Evolutionary conservation across 1,140 invertebrate species (phyloP).

Genomic region (Drosophila triauraria): DNA sequence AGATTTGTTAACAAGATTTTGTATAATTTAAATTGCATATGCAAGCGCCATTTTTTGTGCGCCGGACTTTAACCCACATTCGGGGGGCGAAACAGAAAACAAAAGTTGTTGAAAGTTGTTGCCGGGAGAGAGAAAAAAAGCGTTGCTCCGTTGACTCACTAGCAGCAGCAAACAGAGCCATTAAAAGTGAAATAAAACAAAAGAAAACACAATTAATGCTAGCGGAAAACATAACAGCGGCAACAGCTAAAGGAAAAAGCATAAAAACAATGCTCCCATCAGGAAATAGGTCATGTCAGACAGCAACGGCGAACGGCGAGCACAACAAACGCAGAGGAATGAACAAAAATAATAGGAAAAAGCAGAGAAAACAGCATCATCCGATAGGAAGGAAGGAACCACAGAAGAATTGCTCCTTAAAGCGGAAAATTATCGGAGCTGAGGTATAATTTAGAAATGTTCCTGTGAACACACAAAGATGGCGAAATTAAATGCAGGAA

Average conservation of each 20-base stretch:
- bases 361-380: background rate
- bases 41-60: constrained; percentile 17
- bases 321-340: constrained; percentile 37
- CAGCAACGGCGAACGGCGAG: constrained; percentile 28
- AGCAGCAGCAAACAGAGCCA: constrained; percentile 13
- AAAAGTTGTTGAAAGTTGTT: constrained; percentile 36
- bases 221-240: constrained; percentile 24
- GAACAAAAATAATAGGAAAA: constrained; percentile 5
- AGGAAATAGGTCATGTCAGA: constrained; percentile 34
- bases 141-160: constrained; percentile 30
- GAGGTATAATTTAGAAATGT: constrained; percentile 12
- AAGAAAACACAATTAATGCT: constrained; percentile 46
- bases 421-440: constrained; percentile 30
- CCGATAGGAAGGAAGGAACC: constrained; percentile 9
- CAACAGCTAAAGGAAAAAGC: constrained; percentile 10
- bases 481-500: constrained; percentile 36
- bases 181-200: constrained; percentile 46
- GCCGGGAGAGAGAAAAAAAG: background rate
- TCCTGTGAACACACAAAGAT: constrained; percentile 12
- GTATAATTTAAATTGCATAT: constrained; percentile 35
- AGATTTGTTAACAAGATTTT: constrained; percentile 37
- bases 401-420: constrained; percentile 15
- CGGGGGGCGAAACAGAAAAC: constrained; percentile 15
- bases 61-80: constrained; percentile 35
- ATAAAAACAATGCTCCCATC: constrained; percentile 21